A percentile compares a stretch with the other conserved stretches of the same genome.
Conservation (phyloP, 2,888 invertebrate genomes). For the Drosophila limbata region DNA sequence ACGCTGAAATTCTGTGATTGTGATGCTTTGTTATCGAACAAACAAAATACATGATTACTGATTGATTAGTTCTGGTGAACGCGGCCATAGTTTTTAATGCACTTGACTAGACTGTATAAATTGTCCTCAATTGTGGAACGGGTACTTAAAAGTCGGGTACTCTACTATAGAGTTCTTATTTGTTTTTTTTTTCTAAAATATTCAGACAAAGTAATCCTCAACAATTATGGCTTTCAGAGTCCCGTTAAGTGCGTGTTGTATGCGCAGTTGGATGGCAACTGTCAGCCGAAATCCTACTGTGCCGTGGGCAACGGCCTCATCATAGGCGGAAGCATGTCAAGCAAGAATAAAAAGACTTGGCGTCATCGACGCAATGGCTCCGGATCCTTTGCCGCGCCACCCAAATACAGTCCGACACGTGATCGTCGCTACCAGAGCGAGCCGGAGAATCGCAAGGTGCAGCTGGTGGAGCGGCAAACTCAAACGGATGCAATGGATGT, state of each 20-base stretch:
- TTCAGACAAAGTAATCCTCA: slow-evolving; percentile 79
- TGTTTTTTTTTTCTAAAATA: not conserved
- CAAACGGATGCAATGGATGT: slow-evolving; percentile 89
- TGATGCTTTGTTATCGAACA: too few species aligned
- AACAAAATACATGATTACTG: too few species aligned
- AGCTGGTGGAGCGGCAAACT: slow-evolving; percentile 88
- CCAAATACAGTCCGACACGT: slow-evolving; percentile 86
- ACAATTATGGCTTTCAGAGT: slow-evolving; percentile 81
- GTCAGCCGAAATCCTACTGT: slow-evolving; percentile 87
- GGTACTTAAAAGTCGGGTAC: not conserved
- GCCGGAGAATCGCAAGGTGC: slow-evolving; percentile 85
- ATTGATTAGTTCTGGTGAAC: too few species aligned
- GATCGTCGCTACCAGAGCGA: slow-evolving; percentile 86
- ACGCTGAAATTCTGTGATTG: too few species aligned
- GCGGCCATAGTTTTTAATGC: too few species aligned
- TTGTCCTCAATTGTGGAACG: too few species aligned
- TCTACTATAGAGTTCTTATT: not conserved
- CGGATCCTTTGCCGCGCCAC: slow-evolving; percentile 86
- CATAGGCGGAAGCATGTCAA: slow-evolving; percentile 39
- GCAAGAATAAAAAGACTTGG: slow-evolving; percentile 85
- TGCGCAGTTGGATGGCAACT: slow-evolving; percentile 87
- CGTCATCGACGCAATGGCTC: slow-evolving; percentile 88
- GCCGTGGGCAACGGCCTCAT: slow-evolving; percentile 62
- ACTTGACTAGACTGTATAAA: too few species aligned
- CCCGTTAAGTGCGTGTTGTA: slow-evolving; percentile 88